These are phyloP conservation scores for Percopsis omiscomaycus DNA, from an alignment of 2,797 vertebrate genomes.

Conservation along the genomic window DNA sequence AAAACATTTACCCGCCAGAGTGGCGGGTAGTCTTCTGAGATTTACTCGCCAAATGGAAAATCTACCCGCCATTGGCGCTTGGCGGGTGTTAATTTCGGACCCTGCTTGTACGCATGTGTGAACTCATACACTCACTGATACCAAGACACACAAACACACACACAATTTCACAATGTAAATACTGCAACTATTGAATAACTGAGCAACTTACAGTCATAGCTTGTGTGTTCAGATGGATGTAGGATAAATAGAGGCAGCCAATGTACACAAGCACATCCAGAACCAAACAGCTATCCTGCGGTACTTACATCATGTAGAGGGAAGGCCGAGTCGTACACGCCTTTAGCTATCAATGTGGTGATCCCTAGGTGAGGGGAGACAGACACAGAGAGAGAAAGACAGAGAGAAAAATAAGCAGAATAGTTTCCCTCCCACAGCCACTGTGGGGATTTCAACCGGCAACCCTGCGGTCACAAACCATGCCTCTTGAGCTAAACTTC, in stretches of 20 bases:
- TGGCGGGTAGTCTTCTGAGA: too few relatives aligned
- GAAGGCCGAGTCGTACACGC: slow-evolving; percentile 92
- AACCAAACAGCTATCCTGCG: background rate
- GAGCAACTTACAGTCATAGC: too few relatives aligned
- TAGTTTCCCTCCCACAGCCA: too few relatives aligned
- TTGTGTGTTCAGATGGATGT: too few relatives aligned
- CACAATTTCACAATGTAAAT: background rate
- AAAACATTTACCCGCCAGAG: too few relatives aligned
- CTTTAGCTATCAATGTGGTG: slow-evolving; percentile 90
- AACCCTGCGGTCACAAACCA: too few relatives aligned
- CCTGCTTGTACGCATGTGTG: background rate
- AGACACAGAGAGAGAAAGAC: background rate
- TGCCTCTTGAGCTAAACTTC: too few relatives aligned
- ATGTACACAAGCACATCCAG: background rate
- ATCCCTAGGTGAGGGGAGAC: slow-evolving; percentile 80
- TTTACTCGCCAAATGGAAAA: too few relatives aligned
- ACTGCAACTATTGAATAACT: background rate
- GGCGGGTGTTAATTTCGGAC: too few relatives aligned
- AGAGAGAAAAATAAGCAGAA: slow-evolving; percentile 1
- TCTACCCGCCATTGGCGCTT: too few relatives aligned
- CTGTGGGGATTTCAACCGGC: too few relatives aligned
- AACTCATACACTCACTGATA: background rate
- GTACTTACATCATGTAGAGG: slow-evolving; percentile 93
- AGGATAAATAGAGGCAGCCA: background rate
- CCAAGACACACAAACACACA: background rate